Base-by-base conservation (phyloP, 2,797 vertebrate genomes). In the Limosa lapponica region DNA sequence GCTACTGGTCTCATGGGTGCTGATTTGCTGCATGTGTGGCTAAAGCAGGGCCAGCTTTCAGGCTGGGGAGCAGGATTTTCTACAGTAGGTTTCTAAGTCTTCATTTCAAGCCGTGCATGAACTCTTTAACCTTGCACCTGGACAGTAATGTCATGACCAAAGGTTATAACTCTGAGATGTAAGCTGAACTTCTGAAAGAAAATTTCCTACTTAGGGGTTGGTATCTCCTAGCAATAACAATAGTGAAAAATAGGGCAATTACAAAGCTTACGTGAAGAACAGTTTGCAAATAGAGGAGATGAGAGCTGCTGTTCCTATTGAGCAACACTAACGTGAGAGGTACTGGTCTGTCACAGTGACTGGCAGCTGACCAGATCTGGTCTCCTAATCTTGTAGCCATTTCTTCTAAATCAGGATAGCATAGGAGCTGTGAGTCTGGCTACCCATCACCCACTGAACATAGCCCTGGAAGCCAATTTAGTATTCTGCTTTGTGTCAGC, bases 251-350 rank as follows among this genome's bases (percentile, higher is more conserved):
- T 4, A 10, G 25, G 23, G 34, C 4, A 16, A n/a, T 57, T 49
- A 15, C 13, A 39, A 82, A 74, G 71, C 15, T 41, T 41, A 5
- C 0, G 0, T 34, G 24, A 74, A 43, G 71, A 72, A 15, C 28
- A n/a, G 59, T 59, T 67, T 72, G 72, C 59, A 72, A 57, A 75
- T 20, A 58, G 22, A 67, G n/a, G 51, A 44, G 64, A 39, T 32
- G 19, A 9, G 51, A 65, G 17, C 16, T 32, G 52, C 16, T 8
- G 5, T 18, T 51, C 1, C 0, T 25, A 10, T 8, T 0, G 1
- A 62, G 34, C 28, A 72, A 36, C 19, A 16, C 19, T 44, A 32
- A 44, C 18, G n/a, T 43, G 17, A 46, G 37, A 41, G 37, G 32
- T 37, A 28, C 10, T 22, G 37, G 44, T 49, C 25, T 81, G n/a